phyloP scores from a whole-genome alignment of 2,797 vertebrate genomes.

The Vipera ursinii region DNA sequence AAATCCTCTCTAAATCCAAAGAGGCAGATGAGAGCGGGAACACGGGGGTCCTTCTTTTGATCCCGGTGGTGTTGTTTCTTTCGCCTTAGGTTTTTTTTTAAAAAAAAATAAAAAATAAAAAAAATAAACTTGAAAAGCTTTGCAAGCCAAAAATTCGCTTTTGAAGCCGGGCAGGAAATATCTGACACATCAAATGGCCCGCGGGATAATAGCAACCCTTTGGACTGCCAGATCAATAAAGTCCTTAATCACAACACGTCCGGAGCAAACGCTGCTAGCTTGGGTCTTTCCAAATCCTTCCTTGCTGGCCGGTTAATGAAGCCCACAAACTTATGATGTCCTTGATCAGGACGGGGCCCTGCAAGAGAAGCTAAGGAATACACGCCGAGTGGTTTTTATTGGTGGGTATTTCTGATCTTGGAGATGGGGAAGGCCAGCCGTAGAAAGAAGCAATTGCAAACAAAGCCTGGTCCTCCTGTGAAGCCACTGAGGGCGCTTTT shows the following conservation, averaged over 20 bases:
- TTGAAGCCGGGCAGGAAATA: conserved; percentile 31
- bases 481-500: neutral
- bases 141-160: conserved; percentile 14
- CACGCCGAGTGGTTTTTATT: neutral
- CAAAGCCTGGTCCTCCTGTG: neutral
- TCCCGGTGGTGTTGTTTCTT: neutral
- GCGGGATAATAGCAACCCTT: conserved; percentile 17
- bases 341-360: neutral
- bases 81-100: neutral
- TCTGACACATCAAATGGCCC: conserved; percentile 36
- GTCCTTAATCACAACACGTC: neutral
- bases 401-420: neutral
- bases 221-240: conserved; percentile 40
- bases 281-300: neutral
- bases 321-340: neutral
- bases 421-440: neutral
- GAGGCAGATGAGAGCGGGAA: neutral
- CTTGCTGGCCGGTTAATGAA: neutral
- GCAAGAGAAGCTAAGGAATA: neutral
- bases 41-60: neutral
- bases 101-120: neutral
- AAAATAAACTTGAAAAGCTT: neutral
- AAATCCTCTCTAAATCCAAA: neutral
- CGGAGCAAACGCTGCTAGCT: conserved; percentile 16
- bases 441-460: neutral